Percentiles rank a stretch among this genome's conserved stretches.
Evolutionary conservation across 2,113 vertebrate genomes (phyloP).

Genomic region (Sceloporus undulatus): DNA sequence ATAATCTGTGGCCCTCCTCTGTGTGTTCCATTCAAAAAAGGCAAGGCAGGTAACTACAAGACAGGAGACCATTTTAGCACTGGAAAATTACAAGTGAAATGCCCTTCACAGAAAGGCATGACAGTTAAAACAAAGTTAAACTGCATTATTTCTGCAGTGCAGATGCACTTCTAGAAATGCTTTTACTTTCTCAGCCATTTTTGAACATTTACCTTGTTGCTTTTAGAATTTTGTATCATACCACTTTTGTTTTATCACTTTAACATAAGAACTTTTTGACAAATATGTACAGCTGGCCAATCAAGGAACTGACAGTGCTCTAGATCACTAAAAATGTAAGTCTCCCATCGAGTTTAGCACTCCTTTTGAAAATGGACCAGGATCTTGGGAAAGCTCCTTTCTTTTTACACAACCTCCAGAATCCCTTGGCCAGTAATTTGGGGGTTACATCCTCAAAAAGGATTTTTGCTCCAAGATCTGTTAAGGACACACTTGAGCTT

Average conservation of each 20-base stretch:
- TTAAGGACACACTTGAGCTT: neutral
- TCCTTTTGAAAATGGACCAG: too few relatives aligned
- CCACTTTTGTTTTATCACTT: neutral
- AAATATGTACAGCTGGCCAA: neutral
- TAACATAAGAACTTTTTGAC: neutral
- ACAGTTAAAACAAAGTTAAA: neutral
- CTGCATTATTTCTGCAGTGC: too few relatives aligned
- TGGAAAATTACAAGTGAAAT: neutral
- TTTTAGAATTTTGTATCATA: neutral
- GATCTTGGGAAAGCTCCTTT: too few relatives aligned
- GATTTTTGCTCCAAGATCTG: neutral
- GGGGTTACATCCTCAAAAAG: too few relatives aligned
- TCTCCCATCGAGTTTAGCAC: too few relatives aligned
- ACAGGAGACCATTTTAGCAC: neutral
- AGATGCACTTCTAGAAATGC: neutral
- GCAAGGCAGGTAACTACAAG: neutral
- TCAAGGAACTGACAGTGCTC: neutral
- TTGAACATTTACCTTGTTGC: neutral
- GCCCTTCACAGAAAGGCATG: neutral
- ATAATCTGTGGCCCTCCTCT: neutral
- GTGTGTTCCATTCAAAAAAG: neutral
- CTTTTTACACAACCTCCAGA: too few relatives aligned
- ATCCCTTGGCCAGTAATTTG: too few relatives aligned
- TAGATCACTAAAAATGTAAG: too few relatives aligned
- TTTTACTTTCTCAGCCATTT: neutral